Evolutionary conservation across 2,113 vertebrate species (phyloP), one percentile per base, ranked within the genome.

Genomic region (Scomber colias): DNA sequence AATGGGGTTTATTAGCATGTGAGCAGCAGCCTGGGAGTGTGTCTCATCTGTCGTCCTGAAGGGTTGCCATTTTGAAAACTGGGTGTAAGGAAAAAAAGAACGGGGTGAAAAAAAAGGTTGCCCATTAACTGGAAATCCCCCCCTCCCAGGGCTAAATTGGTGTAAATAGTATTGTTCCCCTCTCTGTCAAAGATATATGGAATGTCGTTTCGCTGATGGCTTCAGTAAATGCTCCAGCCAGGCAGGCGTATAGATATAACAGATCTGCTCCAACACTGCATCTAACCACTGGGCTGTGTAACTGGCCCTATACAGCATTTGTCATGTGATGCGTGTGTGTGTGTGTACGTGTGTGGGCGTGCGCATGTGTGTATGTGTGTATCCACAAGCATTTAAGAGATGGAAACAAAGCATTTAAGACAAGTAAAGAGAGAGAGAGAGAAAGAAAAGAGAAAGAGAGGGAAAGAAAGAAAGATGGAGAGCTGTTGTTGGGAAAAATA

Each of bases 101-200:
- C 3, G 24, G 24, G 24, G 24, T 27, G 24, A 27, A 27, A 50
- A 72, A 66, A 71, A 44, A 79, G 35, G 67, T 81, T 61, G 16
- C 45, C 79, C 74, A 90, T 92, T 86, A 81, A 82, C 84, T 83
- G 60, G 59, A 91, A 90, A 79, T 49, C n/a, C 62, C 56, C 16
- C 21, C 31, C 71, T 71, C 67, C 54, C 66, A 12, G 40, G 54
- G 77, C 77, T 92, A 91, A 90, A 92, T 89, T 87, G 81, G 89
- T 90, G 88, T 89, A 89, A 90, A 93, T 87, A 87, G 75, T 84
- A 89, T 92, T 94, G 89, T 91, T 92, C 79, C 78, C 66, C 60
- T 87, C 72, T 75, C 84, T 81, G 91, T 93, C 91, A 89, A 90
- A 92, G 83, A 92, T 83, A 82, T 90, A 91, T 92, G 71, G 81